These are phyloP conservation scores for Chlamydotis undulata DNA, from an alignment of 2,113 vertebrate species.

Conservation along the genomic window DNA sequence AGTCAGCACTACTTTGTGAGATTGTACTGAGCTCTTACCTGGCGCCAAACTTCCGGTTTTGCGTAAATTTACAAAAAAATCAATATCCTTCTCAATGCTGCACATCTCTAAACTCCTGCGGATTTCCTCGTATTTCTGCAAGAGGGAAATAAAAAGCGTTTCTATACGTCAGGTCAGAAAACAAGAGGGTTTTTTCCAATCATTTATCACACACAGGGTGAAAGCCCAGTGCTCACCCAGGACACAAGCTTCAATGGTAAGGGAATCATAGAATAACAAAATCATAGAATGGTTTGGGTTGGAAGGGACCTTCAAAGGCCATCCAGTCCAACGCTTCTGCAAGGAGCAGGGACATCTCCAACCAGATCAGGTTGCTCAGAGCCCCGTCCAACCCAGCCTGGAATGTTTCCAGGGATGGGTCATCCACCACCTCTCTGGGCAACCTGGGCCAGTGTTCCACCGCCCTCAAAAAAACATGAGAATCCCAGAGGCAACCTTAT, in stretches of 20 bases:
- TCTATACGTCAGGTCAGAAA: neutral
- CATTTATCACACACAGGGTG: fast-evolving
- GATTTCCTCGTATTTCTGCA: conserved; percentile 91
- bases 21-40: conserved; percentile 68
- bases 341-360: neutral
- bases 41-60: conserved; percentile 86
- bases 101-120: conserved; percentile 91
- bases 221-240: neutral
- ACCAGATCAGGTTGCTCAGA: neutral
- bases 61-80: conserved; percentile 87
- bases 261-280: neutral
- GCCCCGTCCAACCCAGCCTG: fast-evolving
- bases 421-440: neutral
- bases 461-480: neutral
- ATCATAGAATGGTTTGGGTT: neutral
- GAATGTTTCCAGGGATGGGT: neutral
- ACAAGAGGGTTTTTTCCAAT: fast-evolving
- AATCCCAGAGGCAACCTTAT: neutral
- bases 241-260: neutral
- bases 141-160: neutral
- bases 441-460: fast-evolving
- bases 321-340: neutral
- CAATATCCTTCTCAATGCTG: conserved; percentile 89
- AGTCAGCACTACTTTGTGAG: neutral
- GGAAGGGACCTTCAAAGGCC: neutral